Evolutionary conservation across 2,888 invertebrate genomes (phyloP).

Genomic region (Hofmannophila pseudospretella): DNA sequence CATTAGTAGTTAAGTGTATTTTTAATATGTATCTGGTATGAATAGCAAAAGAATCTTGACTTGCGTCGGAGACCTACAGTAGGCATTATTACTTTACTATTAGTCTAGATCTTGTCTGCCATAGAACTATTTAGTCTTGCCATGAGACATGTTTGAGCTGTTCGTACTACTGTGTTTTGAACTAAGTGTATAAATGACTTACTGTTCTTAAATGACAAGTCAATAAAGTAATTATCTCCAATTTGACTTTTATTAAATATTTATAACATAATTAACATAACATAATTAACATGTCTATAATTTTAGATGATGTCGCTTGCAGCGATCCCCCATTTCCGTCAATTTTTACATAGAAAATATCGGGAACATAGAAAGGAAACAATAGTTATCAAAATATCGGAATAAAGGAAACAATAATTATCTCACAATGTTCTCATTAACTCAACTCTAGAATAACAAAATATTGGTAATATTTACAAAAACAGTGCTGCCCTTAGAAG

Average conservation of each 20-base stretch:
- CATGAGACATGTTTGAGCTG: constrained; percentile 39
- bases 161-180: constrained; percentile 53
- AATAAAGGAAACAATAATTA: too few relatives aligned
- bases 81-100: not conserved
- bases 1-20: not conserved
- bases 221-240: constrained; percentile 70
- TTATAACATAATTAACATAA: too few relatives aligned
- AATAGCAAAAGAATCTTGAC: not conserved
- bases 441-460: too few relatives aligned
- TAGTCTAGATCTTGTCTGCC: not conserved
- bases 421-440: too few relatives aligned
- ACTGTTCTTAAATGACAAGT: constrained; percentile 65
- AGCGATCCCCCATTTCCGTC: too few relatives aligned
- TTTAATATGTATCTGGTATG: not conserved
- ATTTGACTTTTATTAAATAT: constrained; percentile 56
- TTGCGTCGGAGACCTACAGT: not conserved
- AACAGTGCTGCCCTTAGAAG: too few relatives aligned
- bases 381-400: too few relatives aligned
- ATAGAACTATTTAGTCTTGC: not conserved
- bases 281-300: too few relatives aligned
- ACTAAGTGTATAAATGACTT: constrained; percentile 63
- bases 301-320: too few relatives aligned
- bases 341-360: too few relatives aligned
- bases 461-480: too few relatives aligned
- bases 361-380: too few relatives aligned